Percentiles rank a stretch among this genome's conserved stretches.
phyloP scores from a whole-genome alignment of 2,113 vertebrate genomes.

The Leptobrachium ailaonicum region DNA sequence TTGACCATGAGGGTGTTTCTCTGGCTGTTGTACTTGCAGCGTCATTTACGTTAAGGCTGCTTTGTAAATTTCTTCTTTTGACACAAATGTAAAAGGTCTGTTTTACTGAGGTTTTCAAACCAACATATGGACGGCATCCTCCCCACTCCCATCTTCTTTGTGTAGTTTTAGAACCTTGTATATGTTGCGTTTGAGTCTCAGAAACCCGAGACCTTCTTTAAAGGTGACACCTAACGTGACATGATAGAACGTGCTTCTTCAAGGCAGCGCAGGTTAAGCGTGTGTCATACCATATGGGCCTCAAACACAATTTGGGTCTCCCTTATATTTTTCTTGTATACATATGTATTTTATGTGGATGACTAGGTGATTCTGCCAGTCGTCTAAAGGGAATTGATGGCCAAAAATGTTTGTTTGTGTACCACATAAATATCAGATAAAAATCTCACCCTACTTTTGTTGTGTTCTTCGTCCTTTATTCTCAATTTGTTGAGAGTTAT shows the following conservation, averaged over 20 bases:
- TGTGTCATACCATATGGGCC: slow-evolving; percentile 4
- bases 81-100: not conserved
- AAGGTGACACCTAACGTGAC: slow-evolving; percentile 7
- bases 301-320: not conserved
- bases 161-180: slow-evolving; percentile 2
- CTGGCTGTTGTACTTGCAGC: not conserved
- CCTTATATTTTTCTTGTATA: not conserved
- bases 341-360: too few species aligned
- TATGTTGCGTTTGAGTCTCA: slow-evolving; percentile 22
- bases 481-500: too few species aligned
- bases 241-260: not conserved
- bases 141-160: slow-evolving; percentile 11
- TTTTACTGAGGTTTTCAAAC: not conserved
- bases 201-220: slow-evolving; percentile 16
- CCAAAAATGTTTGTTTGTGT: too few species aligned
- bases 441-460: too few species aligned
- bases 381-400: too few species aligned
- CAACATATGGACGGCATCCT: not conserved
- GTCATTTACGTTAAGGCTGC: not conserved
- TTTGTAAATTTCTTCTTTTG: not conserved
- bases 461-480: too few species aligned
- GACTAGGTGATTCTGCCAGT: too few species aligned
- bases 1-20: not conserved
- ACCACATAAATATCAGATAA: too few species aligned
- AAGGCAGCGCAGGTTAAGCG: not conserved